Conservation (phyloP, 2,113 vertebrate genomes). For the Pycnonotus jocosus region DNA sequence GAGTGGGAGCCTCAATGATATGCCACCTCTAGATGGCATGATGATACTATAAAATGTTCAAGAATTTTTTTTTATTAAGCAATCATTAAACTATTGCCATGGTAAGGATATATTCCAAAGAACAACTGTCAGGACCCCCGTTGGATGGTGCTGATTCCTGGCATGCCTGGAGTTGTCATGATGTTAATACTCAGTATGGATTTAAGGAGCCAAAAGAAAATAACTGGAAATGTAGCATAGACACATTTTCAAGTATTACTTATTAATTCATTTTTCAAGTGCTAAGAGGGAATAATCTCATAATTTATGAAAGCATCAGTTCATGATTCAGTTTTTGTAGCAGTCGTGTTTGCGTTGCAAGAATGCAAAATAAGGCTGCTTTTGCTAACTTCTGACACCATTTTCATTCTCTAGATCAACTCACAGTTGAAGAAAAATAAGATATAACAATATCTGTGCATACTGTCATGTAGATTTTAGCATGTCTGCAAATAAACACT, state of each 20-base stretch:
- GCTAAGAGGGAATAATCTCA: neutral
- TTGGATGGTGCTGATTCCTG: neutral
- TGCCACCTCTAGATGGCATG: conserved; percentile 62
- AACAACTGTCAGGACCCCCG: neutral
- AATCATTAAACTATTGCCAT: neutral
- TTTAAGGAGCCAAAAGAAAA: conserved; percentile 1
- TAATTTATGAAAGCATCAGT: neutral
- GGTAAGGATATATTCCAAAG: neutral
- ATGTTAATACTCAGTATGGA: neutral
- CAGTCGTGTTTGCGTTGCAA: neutral
- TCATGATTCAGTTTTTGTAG: neutral
- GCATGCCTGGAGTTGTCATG: neutral
- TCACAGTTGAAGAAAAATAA: neutral
- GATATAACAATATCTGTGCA: neutral
- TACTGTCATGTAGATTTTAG: neutral
- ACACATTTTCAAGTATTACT: neutral
- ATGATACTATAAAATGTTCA: conserved; percentile 12
- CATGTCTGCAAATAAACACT: neutral
- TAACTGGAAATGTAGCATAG: neutral
- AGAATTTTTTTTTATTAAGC: neutral
- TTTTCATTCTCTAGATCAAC: neutral
- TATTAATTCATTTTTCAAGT: conserved; percentile 18
- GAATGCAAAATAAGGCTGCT: neutral
- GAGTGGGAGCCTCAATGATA: neutral
- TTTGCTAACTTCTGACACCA: neutral